Percentiles rank a stretch among this genome's conserved stretches.
These are phyloP conservation scores for Malurus cyaneus DNA, from an alignment of 2,113 vertebrate species.

Conservation along the genomic window DNA sequence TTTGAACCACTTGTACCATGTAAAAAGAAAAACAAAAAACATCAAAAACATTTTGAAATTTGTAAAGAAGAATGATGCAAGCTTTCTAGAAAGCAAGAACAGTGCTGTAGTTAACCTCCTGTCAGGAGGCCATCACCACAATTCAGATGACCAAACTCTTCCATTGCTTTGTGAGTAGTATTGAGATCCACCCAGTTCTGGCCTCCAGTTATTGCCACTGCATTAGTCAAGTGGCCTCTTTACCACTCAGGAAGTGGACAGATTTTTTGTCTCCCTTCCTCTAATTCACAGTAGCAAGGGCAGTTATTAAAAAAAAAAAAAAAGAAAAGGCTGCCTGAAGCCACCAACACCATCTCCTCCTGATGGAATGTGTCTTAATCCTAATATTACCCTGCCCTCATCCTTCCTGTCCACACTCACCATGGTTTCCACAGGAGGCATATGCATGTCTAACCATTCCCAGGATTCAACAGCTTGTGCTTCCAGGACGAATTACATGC, in stretches of 20 bases:
- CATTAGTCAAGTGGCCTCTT: neutral
- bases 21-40: neutral
- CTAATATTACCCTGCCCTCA: neutral
- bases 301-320: neutral
- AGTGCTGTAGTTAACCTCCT: conserved; percentile 3
- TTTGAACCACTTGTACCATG: accelerated
- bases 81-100: conserved; percentile 10
- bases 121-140: neutral
- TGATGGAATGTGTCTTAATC: neutral
- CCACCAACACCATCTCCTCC: neutral
- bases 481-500: neutral
- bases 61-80: neutral
- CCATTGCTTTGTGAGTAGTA: neutral
- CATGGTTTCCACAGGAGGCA: neutral
- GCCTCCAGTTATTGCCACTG: neutral
- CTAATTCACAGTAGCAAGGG: neutral
- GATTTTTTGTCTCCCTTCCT: conserved; percentile 4
- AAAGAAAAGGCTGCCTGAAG: neutral
- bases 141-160: neutral
- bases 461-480: neutral
- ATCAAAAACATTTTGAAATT: neutral
- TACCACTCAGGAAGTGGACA: neutral
- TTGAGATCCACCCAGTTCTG: neutral
- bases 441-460: neutral
- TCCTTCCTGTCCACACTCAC: neutral